A percentile compares a stretch with the other conserved stretches of the same genome.
Evolutionary conservation across 2,113 vertebrate genomes (phyloP).

Genomic region (Heterotis niloticus): DNA sequence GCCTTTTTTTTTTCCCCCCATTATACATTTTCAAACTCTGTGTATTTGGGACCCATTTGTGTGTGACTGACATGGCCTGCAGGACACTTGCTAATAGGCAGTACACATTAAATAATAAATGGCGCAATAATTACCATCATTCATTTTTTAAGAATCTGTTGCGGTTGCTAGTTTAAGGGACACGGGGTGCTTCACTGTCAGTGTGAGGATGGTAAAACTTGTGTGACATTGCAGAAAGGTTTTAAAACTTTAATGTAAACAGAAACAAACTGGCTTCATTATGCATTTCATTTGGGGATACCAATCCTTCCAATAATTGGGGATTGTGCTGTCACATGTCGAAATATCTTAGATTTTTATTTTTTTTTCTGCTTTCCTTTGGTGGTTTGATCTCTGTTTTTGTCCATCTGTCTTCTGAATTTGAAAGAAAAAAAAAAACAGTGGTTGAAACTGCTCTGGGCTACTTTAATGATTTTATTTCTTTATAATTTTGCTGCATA

Average conservation of each 20-base stretch:
- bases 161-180: neutral
- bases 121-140: conserved; percentile 4
- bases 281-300: neutral
- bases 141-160: conserved; percentile 14
- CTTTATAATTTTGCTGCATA: neutral
- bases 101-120: conserved; percentile 22
- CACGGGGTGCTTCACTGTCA: neutral
- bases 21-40: neutral
- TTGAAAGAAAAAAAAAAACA: neutral
- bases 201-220: neutral
- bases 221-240: neutral
- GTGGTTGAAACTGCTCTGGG: neutral
- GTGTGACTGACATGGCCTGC: conserved; percentile 9
- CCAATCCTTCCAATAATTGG: neutral
- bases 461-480: conserved; percentile 19
- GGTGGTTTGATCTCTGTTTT: neutral
- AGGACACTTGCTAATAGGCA: neutral
- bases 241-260: neutral
- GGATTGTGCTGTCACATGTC: neutral
- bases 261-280: conserved; percentile 8
- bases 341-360: neutral
- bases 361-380: neutral
- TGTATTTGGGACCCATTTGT: neutral
- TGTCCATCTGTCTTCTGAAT: neutral
- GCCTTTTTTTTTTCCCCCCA: neutral